Percentiles rank a stretch among this genome's conserved stretches.
Conservation (phyloP, 1,140 invertebrate genomes). For the Prorops nasuta region DNA sequence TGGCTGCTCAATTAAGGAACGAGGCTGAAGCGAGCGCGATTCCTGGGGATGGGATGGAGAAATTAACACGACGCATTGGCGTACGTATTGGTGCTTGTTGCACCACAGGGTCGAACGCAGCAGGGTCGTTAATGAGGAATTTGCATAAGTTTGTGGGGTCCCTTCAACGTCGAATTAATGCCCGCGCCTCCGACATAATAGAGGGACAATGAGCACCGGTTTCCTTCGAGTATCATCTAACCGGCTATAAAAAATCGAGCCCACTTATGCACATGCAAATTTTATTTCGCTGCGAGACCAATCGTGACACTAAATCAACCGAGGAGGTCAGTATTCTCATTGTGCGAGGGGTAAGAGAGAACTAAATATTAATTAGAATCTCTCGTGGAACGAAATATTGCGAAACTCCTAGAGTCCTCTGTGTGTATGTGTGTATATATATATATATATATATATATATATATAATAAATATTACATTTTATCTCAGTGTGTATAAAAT, state of each 20-base stretch:
- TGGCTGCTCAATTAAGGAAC: too few relatives aligned
- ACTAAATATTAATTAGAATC: constrained; percentile 17
- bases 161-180: constrained; percentile 24
- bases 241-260: constrained; percentile 39
- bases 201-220: constrained; percentile 21
- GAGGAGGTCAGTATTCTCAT: constrained; percentile 1
- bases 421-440: too few relatives aligned
- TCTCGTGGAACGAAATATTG: background rate
- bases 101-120: constrained; percentile 9
- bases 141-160: constrained; percentile 39
- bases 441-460: too few relatives aligned
- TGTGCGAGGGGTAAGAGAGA: background rate
- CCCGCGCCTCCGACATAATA: constrained; percentile 21
- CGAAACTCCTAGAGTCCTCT: background rate
- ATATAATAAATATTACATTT: too few relatives aligned
- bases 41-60: too few relatives aligned
- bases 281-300: constrained; percentile 42
- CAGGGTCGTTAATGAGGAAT: constrained; percentile 39
- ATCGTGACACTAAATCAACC: constrained; percentile 35
- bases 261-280: constrained; percentile 47
- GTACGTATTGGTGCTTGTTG: too few relatives aligned
- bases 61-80: too few relatives aligned
- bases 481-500: too few relatives aligned
- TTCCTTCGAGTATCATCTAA: constrained; percentile 15
- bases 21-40: too few relatives aligned